Evolutionary conservation across 2,797 vertebrate genomes (phyloP).

Genomic region (Hozukius guyotensis): DNA sequence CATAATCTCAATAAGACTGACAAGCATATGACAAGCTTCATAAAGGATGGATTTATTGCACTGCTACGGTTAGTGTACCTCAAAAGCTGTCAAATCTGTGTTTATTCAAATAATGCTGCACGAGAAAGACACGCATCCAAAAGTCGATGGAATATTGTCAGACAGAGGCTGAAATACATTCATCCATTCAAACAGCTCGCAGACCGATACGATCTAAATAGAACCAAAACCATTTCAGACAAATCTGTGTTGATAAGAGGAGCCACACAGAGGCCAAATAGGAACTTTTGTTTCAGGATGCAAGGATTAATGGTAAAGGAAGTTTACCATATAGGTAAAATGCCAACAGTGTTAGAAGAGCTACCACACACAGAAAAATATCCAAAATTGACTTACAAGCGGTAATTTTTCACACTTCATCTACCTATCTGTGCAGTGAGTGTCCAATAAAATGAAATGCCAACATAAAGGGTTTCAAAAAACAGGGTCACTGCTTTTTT

Average conservation of each 20-base stretch:
- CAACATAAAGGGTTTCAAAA: background rate
- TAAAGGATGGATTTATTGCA: background rate
- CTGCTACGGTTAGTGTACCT: background rate
- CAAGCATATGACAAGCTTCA: slow-evolving; percentile 9
- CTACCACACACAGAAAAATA: background rate
- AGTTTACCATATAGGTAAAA: background rate
- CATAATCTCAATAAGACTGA: slow-evolving; percentile 14
- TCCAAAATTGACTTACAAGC: background rate
- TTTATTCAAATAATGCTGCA: background rate
- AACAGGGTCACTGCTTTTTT: background rate
- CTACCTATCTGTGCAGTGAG: background rate
- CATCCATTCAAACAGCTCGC: background rate
- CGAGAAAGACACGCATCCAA: background rate
- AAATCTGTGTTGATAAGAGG: background rate
- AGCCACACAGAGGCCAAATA: background rate
- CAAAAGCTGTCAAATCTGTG: background rate
- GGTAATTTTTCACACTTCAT: background rate
- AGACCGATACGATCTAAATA: background rate
- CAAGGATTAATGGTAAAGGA: background rate
- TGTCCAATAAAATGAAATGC: background rate
- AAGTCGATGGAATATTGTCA: background rate
- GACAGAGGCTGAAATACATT: background rate
- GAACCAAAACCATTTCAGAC: background rate
- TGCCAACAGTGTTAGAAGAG: background rate
- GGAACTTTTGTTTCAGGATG: background rate